Percentiles rank a stretch among this genome's conserved stretches.
Evolutionary conservation across 2,113 vertebrate genomes (phyloP).

Genomic region (Apteryx mantelli): DNA sequence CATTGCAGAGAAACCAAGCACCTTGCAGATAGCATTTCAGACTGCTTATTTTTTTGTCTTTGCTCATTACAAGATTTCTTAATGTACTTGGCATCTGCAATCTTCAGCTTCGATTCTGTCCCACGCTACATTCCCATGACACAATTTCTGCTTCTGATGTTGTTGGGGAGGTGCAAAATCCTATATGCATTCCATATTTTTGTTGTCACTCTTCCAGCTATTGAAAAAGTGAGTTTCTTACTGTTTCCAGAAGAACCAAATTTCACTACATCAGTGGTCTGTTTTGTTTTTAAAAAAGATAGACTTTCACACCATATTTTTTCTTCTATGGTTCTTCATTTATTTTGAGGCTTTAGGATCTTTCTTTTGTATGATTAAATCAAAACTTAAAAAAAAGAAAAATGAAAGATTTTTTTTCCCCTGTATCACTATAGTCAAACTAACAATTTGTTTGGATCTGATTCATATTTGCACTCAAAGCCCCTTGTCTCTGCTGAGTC

Average conservation of each 20-base stretch:
- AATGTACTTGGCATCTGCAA: neutral
- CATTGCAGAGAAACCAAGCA: conserved; percentile 56
- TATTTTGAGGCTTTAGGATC: neutral
- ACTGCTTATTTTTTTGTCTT: neutral
- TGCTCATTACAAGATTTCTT: neutral
- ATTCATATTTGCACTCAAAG: neutral
- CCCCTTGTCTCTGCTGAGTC: neutral
- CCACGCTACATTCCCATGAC: neutral
- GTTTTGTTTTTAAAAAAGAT: neutral
- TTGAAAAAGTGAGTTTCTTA: neutral
- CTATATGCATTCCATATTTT: neutral
- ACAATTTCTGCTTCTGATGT: conserved; percentile 1
- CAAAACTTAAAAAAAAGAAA: neutral
- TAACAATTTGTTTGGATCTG: neutral
- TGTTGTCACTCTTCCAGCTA: neutral
- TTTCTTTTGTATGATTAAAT: neutral
- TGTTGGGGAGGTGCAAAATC: neutral
- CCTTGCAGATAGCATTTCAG: conserved; percentile 59
- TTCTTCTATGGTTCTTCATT: neutral
- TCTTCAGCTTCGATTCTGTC: neutral
- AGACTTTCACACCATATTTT: neutral
- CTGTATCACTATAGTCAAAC: neutral
- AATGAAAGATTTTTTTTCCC: neutral
- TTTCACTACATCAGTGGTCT: neutral
- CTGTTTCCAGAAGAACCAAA: neutral